Evolutionary conservation across 2,888 invertebrate species (phyloP).

Genomic region (Euzophera pinguis): DNA sequence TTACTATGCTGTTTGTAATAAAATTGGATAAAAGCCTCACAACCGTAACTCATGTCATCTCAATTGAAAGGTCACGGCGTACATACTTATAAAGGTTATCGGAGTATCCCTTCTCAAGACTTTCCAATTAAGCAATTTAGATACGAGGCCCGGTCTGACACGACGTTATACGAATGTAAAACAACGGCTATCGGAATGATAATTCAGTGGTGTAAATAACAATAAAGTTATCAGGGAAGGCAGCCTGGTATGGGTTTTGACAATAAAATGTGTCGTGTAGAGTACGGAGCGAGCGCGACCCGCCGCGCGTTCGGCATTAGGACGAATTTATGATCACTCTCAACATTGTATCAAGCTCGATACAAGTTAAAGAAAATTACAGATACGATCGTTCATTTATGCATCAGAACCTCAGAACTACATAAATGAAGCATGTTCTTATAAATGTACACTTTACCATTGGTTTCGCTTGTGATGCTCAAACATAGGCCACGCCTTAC

Average conservation of each 20-base stretch:
- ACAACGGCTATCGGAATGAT: slow-evolving; percentile 73
- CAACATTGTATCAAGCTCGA: slow-evolving; percentile 25
- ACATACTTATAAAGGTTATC: slow-evolving; percentile 56
- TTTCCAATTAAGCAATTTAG: slow-evolving; percentile 80
- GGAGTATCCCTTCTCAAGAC: slow-evolving; percentile 55
- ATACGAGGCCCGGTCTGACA: slow-evolving; percentile 63
- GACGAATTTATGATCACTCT: slow-evolving; percentile 62
- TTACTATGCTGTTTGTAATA: slow-evolving; percentile 49
- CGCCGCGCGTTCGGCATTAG: slow-evolving; percentile 52
- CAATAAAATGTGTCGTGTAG: slow-evolving; percentile 70
- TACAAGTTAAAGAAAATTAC: neutral
- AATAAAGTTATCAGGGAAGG: slow-evolving; percentile 74
- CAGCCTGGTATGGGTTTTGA: slow-evolving; percentile 71
- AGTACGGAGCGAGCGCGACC: slow-evolving; percentile 46
- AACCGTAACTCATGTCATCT: slow-evolving; percentile 43
- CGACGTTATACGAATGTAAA: slow-evolving; percentile 72
- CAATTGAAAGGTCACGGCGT: slow-evolving; percentile 59
- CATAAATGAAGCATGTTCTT: no score
- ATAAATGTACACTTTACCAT: no score
- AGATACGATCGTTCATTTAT: neutral
- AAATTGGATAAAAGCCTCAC: slow-evolving; percentile 48
- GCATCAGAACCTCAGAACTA: no score
- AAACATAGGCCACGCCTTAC: neutral
- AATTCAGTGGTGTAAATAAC: slow-evolving; percentile 77
- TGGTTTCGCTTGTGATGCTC: no score